Evolutionary conservation across 2,113 vertebrate species (phyloP).

Genomic region (Orycteropus afer): DNA sequence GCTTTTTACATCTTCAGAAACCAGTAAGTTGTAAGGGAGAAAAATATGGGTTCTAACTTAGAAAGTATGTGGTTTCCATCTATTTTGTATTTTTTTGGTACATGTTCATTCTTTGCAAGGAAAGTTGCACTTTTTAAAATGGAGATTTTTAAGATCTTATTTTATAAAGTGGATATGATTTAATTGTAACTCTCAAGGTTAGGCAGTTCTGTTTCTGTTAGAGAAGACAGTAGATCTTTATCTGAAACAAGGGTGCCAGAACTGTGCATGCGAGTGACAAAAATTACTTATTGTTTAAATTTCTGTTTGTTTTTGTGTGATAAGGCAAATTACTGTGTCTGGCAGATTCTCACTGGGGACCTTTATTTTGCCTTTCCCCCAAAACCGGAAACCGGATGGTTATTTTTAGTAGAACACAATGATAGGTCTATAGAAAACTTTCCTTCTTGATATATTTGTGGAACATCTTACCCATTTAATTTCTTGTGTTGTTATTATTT

Average conservation of each 20-base stretch:
- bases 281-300: not conserved
- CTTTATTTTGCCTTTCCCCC: not conserved
- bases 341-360: not conserved
- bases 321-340: not conserved
- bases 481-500: slow-evolving; percentile 55
- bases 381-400: not conserved
- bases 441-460: slow-evolving; percentile 20
- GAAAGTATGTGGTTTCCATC: not conserved
- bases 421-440: not conserved
- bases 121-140: not conserved
- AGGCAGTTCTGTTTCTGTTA: not conserved
- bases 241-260: not conserved
- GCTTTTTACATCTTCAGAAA: not conserved
- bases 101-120: not conserved
- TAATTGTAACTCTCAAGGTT: slow-evolving; percentile 9
- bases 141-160: not conserved
- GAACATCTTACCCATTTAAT: slow-evolving; percentile 48
- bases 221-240: not conserved
- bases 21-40: not conserved
- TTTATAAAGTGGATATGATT: not conserved
- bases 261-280: not conserved
- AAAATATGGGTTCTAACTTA: not conserved
- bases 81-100: not conserved
- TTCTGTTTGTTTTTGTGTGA: not conserved
- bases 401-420: slow-evolving; percentile 37